phyloP scores from a whole-genome alignment of 1,140 invertebrate species.

The Caenorhabditis elegans region DNA sequence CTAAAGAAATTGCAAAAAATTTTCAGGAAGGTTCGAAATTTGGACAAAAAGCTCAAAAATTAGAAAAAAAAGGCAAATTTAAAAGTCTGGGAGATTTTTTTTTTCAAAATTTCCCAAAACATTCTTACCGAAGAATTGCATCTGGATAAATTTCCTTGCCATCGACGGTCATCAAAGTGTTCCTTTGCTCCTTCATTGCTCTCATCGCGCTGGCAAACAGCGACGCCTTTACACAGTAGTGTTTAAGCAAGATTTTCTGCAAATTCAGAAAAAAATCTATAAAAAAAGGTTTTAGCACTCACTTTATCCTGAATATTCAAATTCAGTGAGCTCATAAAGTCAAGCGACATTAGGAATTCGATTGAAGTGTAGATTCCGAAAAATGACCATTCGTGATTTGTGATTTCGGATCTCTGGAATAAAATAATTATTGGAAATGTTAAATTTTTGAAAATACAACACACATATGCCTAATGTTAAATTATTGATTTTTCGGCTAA shows the following conservation, averaged over 20 bases:
- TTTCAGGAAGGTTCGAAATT: too few relatives aligned
- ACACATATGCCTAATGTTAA: too few relatives aligned
- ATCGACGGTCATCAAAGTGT: not conserved
- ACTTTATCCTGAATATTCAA: not conserved
- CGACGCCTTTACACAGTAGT: not conserved
- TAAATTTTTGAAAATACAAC: not conserved
- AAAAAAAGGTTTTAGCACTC: not conserved
- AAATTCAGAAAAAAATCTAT: not conserved
- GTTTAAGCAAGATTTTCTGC: not conserved
- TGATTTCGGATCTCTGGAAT: not conserved
- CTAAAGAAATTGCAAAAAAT: too few relatives aligned
- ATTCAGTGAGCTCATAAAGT: not conserved
- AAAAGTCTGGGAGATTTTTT: too few relatives aligned
- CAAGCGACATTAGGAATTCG: not conserved
- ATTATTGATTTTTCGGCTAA: too few relatives aligned
- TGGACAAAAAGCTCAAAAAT: too few relatives aligned
- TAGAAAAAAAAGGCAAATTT: too few relatives aligned
- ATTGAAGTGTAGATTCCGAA: not conserved
- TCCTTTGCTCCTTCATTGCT: not conserved
- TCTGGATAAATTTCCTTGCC: not conserved
- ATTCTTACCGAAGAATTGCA: not conserved
- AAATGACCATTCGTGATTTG: not conserved
- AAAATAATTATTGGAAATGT: not conserved
- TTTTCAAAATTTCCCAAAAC: not conserved
- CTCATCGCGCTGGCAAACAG: not conserved